Conservation (phyloP, 1,140 invertebrate species). For the Atta texana region DNA sequence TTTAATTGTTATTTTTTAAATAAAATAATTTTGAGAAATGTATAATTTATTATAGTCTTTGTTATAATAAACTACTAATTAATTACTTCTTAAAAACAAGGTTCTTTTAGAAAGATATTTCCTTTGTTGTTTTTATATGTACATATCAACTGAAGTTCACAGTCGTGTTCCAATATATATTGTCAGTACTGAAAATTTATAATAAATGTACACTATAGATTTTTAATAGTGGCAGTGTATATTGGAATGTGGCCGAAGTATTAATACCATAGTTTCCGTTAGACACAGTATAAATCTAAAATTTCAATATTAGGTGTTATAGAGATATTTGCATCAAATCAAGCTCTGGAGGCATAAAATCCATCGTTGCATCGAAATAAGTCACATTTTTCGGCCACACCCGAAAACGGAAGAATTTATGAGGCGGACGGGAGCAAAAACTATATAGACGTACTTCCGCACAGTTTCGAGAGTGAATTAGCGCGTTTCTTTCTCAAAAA, state of each 20-base stretch:
- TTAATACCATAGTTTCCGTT: background rate
- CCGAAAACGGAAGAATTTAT: slow-evolving; percentile 50
- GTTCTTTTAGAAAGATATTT: too few relatives aligned
- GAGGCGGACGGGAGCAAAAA: slow-evolving; percentile 40
- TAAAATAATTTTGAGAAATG: too few relatives aligned
- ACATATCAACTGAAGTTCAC: too few relatives aligned
- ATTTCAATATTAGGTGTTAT: background rate
- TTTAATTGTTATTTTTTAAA: too few relatives aligned
- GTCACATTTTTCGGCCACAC: slow-evolving; percentile 4
- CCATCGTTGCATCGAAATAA: slow-evolving; percentile 20
- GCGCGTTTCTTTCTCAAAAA: slow-evolving; percentile 53
- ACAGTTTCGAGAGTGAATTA: slow-evolving; percentile 54
- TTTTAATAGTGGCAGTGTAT: too few relatives aligned
- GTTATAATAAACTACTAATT: too few relatives aligned
- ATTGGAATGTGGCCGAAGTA: background rate
- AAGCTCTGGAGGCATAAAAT: background rate
- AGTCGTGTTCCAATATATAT: too few relatives aligned
- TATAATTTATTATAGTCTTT: too few relatives aligned
- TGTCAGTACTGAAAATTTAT: too few relatives aligned
- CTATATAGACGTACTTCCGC: slow-evolving; percentile 42
- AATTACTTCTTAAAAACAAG: too few relatives aligned
- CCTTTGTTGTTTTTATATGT: too few relatives aligned
- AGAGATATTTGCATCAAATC: background rate
- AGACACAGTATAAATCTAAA: background rate
- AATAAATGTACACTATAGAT: too few relatives aligned